Conservation (phyloP, 2,113 vertebrate species). For the Gila orcuttii region DNA sequence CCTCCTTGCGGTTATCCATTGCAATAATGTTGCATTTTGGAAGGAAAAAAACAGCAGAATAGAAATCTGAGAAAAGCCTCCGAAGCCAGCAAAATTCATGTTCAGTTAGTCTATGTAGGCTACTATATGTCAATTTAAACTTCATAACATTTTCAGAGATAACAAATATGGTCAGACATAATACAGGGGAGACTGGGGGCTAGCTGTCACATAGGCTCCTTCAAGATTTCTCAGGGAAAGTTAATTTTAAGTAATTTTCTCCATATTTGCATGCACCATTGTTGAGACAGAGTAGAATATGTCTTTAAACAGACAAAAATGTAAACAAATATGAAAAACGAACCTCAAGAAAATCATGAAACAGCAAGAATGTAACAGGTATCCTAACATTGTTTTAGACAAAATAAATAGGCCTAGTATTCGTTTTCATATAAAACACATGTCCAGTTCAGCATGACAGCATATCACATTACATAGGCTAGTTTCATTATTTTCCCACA, state of each 20-base stretch:
- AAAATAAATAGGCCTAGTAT: neutral
- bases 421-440: neutral
- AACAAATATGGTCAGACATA: neutral
- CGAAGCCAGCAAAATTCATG: neutral
- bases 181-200: neutral
- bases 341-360: neutral
- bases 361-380: neutral
- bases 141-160: neutral
- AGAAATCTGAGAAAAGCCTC: neutral
- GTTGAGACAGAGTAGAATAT: neutral
- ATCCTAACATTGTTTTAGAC: neutral
- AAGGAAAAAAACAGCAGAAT: neutral
- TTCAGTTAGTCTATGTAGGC: neutral
- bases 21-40: neutral
- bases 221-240: neutral
- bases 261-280: neutral
- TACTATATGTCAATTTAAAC: neutral
- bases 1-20: constrained; percentile 28
- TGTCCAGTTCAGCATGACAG: neutral
- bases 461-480: neutral
- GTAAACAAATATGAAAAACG: neutral
- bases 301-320: neutral
- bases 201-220: neutral
- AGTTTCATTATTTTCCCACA: neutral
- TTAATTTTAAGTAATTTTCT: neutral